Evolutionary conservation across 2,888 invertebrate genomes (phyloP), one percentile per base, ranked within the genome.

Genomic region (Matsumyia berberina): DNA sequence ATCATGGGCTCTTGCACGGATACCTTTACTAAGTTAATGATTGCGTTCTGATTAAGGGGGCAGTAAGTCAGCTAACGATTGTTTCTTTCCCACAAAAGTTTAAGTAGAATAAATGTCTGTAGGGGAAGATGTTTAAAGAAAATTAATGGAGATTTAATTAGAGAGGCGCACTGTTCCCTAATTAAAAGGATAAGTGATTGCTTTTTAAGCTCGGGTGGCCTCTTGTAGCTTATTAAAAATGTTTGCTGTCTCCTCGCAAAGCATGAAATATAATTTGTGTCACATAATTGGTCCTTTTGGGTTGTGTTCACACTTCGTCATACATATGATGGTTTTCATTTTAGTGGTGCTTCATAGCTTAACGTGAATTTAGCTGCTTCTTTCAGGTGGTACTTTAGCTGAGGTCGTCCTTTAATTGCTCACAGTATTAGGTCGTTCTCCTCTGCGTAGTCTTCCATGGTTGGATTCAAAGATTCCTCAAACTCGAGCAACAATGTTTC

Each of bases 61-160:
- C 57, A 46, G 46, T 49, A 35, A 29, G 70, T 37, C 35, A 70
- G 58, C 58, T 37, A 51, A 62, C 31, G 46, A 12, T 37, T 60
- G 60, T 60, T 58, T 51, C 19, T 73, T 53, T 9, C 62, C 11
- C 11, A 19, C 42, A 12, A 11, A 15, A 31, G 39, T 19, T 9
- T 11, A 19, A 39, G 53, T 53, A 53, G 44, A 19, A 11, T 39
- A 35, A 19, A 11, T 31, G 17, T 35, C 19, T 6, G 35, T n/a
- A 37, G 8, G 42, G 6, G 8, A 35, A 31, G 19, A 19, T 12
- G n/a, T 49, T 24, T 57, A 12, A 11, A 35, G n/a, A 29, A 46
- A 46, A 64, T 66, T 57, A 66, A 66, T 76, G 35, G 17, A 39
- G 31, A 46, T 49, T 57, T 49, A 58, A 49, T 58, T 66, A 57